Conservation (phyloP, 2,888 invertebrate species). For the Thera britannica region DNA sequence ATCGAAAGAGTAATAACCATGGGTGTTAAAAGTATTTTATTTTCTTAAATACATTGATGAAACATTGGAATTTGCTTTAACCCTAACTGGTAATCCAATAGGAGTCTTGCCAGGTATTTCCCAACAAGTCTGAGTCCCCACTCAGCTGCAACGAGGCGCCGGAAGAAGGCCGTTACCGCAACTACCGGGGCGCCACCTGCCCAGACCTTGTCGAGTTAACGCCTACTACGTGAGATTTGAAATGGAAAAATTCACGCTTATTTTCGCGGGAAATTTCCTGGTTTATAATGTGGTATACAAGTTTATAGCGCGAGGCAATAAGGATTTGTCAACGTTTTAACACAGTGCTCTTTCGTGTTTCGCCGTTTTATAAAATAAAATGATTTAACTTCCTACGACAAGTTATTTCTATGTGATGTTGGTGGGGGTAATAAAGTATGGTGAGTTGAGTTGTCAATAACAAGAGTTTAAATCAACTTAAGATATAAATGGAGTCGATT, state of each 20-base stretch:
- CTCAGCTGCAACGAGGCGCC: conserved; percentile 50
- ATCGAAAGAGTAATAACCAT: no score
- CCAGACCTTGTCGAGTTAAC: conserved; percentile 58
- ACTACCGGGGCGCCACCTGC: conserved; percentile 63
- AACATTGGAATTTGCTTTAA: not conserved
- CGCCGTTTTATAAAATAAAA: conserved; percentile 1
- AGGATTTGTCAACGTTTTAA: conserved; percentile 5
- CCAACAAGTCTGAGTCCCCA: conserved; percentile 19
- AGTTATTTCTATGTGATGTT: not conserved
- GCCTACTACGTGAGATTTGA: conserved; percentile 29
- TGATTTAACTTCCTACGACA: not conserved
- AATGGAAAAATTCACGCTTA: conserved; percentile 32
- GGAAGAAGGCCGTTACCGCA: conserved; percentile 66
- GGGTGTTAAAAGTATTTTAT: no score
- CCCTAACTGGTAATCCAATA: conserved; percentile 16
- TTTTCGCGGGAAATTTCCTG: conserved; percentile 17
- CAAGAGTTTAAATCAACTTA: no score
- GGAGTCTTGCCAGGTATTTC: conserved; percentile 23
- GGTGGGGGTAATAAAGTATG: no score
- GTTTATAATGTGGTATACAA: conserved; percentile 28
- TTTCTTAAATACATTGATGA: no score
- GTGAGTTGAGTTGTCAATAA: no score
- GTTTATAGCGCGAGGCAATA: conserved; percentile 8
- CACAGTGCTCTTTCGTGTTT: conserved; percentile 1
- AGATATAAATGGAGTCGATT: no score